Percentiles rank a stretch among this genome's conserved stretches.
Conservation (phyloP, 1,140 invertebrate genomes). For the Bombus cullumanus region DNA sequence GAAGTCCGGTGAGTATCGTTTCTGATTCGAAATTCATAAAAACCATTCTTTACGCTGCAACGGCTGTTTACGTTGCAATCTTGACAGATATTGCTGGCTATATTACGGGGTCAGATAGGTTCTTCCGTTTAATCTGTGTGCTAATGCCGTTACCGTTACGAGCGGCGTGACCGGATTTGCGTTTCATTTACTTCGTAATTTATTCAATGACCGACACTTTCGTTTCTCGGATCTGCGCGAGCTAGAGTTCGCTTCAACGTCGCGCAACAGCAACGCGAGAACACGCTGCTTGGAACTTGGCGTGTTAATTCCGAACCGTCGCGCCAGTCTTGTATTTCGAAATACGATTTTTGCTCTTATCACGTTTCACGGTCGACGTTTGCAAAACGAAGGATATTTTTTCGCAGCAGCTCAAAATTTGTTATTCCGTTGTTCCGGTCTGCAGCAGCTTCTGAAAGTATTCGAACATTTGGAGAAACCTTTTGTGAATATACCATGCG, state of each 20-base stretch:
- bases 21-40: constrained; percentile 1
- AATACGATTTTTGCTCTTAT: background rate
- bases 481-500: background rate
- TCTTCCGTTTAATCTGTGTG: constrained; percentile 26
- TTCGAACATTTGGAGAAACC: background rate
- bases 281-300: background rate
- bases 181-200: constrained; percentile 33
- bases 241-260: background rate
- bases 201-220: constrained; percentile 36
- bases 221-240: background rate
- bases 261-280: background rate
- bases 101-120: constrained; percentile 3
- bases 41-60: background rate
- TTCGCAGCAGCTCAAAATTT: no score
- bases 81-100: background rate
- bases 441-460: no score
- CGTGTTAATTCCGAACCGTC: background rate
- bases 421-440: background rate
- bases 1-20: constrained; percentile 13
- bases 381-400: no score
- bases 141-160: constrained; percentile 18
- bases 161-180: background rate
- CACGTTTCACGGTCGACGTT: background rate
- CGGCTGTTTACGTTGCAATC: background rate
- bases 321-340: no score